These are phyloP conservation scores for Drosophila niveifrons DNA, from an alignment of 2,888 invertebrate genomes.

Conservation along the genomic window DNA sequence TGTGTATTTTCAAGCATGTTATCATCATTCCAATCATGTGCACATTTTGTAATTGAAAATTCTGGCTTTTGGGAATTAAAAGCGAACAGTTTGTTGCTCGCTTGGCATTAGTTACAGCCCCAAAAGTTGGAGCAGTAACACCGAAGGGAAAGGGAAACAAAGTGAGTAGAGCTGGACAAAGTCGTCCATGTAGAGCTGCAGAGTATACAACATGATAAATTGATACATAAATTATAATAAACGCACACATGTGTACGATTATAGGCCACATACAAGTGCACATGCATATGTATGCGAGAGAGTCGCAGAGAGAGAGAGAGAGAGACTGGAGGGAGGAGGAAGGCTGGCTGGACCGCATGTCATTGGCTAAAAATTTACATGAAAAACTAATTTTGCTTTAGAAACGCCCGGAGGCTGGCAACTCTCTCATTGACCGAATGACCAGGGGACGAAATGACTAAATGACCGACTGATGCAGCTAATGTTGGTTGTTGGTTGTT, in stretches of 20 bases:
- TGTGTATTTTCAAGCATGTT: constrained; percentile 42
- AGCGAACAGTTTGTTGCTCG: constrained; percentile 54
- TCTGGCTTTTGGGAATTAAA: constrained; percentile 64
- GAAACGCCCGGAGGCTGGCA: constrained; percentile 32
- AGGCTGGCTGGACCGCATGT: constrained; percentile 48
- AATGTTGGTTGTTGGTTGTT: constrained; percentile 26
- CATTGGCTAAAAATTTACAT: constrained; percentile 75
- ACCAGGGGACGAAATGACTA: constrained; percentile 35
- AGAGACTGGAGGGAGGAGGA: not conserved
- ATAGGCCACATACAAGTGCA: constrained; percentile 18
- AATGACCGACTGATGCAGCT: constrained; percentile 59
- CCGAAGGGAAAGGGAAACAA: not conserved
- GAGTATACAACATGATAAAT: constrained; percentile 69
- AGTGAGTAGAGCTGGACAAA: constrained; percentile 4
- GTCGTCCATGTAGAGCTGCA: constrained; percentile 31
- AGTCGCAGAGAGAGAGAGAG: not conserved
- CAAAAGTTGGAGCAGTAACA: not conserved
- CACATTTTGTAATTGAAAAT: constrained; percentile 73
- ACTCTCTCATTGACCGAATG: constrained; percentile 38
- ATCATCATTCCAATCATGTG: constrained; percentile 46
- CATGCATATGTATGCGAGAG: not conserved
- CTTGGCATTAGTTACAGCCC: constrained; percentile 59
- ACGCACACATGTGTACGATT: constrained; percentile 56
- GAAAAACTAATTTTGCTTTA: constrained; percentile 74
- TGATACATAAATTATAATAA: constrained; percentile 79